phyloP scores from a whole-genome alignment of 1,140 invertebrate species.

The Drosophila sechellia region DNA sequence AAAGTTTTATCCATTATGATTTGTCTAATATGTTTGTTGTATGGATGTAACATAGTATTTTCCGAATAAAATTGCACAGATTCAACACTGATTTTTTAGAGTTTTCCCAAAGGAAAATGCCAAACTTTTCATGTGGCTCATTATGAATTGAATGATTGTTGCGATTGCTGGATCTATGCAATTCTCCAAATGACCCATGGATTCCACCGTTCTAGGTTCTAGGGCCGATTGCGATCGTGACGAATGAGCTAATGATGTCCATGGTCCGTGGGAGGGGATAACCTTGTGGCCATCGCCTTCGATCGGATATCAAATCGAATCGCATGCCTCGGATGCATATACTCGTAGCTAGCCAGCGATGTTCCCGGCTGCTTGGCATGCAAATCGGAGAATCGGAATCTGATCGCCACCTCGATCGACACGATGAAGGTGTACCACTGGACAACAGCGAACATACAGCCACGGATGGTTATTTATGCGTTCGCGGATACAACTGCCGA shows the following conservation, averaged over 20 bases:
- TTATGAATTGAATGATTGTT: conserved; percentile 7
- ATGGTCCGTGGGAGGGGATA: conserved; percentile 10
- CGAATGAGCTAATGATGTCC: conserved; percentile 32
- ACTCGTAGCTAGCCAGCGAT: not conserved
- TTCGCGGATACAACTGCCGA: conserved; percentile 27
- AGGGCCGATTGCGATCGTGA: conserved; percentile 35
- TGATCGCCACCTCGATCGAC: conserved; percentile 34
- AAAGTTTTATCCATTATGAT: no score
- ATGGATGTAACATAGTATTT: no score
- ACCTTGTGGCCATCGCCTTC: conserved; percentile 33
- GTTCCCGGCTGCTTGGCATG: conserved; percentile 30
- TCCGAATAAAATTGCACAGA: no score
- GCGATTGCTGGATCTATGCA: not conserved
- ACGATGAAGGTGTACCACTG: conserved; percentile 25
- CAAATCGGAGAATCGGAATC: conserved; percentile 49
- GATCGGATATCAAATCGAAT: conserved; percentile 18
- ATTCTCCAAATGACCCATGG: conserved; percentile 10
- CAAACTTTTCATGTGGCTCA: not conserved
- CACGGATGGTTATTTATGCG: conserved; percentile 36
- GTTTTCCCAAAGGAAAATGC: not conserved
- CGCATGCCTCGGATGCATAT: conserved; percentile 34
- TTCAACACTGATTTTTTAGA: no score
- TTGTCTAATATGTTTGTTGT: no score
- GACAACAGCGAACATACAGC: conserved; percentile 1
- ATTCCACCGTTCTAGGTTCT: not conserved